Evolutionary conservation across 2,888 invertebrate genomes (phyloP).

Genomic region (Rhagium mordax): DNA sequence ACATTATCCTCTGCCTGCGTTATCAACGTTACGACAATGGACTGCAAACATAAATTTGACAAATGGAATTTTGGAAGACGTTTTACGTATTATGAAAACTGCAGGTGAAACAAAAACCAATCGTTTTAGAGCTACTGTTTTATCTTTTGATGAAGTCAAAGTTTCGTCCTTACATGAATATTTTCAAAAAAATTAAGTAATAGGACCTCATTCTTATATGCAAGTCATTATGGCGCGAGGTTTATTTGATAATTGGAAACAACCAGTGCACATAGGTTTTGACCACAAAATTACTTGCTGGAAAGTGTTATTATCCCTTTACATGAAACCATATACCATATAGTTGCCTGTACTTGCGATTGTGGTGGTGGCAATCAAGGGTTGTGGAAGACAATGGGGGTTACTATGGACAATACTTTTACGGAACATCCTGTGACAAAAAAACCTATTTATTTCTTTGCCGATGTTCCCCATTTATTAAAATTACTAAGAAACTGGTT

Average conservation of each 20-base stretch:
- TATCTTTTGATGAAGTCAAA: slow-evolving; percentile 53
- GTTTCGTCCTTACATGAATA: slow-evolving; percentile 46
- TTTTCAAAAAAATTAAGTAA: slow-evolving; percentile 47
- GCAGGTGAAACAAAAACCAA: slow-evolving; percentile 38
- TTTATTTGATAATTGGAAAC: slow-evolving; percentile 46
- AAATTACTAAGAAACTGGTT: slow-evolving; percentile 56
- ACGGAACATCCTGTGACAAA: slow-evolving; percentile 53
- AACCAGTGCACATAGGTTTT: slow-evolving; percentile 49
- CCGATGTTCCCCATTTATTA: slow-evolving; percentile 56
- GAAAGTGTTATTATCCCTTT: slow-evolving; percentile 45
- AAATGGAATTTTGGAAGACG: slow-evolving; percentile 40
- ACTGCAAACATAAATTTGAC: slow-evolving; percentile 46
- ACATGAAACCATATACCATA: slow-evolving; percentile 48
- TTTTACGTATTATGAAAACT: slow-evolving; percentile 44
- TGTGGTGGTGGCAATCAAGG: slow-evolving; percentile 55
- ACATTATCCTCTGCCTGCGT: slow-evolving; percentile 50
- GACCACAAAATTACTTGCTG: slow-evolving; percentile 57
- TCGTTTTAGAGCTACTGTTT: slow-evolving; percentile 38
- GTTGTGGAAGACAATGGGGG: slow-evolving; percentile 53
- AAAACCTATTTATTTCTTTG: slow-evolving; percentile 51
- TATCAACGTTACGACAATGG: slow-evolving; percentile 50
- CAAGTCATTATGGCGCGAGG: slow-evolving; percentile 45
- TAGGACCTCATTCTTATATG: slow-evolving; percentile 52
- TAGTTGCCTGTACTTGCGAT: slow-evolving; percentile 56
- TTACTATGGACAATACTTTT: slow-evolving; percentile 47